These are phyloP conservation scores for Trachelus stipa DNA, from an alignment of 2,888 invertebrate genomes.

Conservation along the genomic window DNA sequence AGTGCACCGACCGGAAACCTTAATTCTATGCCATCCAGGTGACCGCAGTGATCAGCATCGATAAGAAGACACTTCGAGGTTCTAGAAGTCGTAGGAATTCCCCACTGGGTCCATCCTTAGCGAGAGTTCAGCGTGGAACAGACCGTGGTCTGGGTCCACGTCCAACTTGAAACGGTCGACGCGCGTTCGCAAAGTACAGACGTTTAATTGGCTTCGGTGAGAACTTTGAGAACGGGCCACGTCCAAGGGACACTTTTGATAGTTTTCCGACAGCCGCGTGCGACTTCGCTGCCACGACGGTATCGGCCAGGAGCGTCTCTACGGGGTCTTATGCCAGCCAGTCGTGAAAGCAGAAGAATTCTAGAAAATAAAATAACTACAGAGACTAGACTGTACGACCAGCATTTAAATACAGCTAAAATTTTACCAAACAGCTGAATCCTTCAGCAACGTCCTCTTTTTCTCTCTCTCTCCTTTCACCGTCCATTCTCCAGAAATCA, in stretches of 20 bases:
- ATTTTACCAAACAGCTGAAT: background rate
- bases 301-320: background rate
- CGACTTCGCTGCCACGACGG: constrained; percentile 11
- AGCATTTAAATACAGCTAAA: background rate
- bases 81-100: background rate
- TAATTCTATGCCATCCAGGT: background rate
- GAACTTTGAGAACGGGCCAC: background rate
- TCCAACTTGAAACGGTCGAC: background rate
- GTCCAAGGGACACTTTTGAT: background rate
- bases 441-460: background rate
- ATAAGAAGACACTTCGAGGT: background rate
- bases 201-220: background rate
- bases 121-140: background rate
- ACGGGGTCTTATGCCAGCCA: background rate
- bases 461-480: constrained; percentile 11
- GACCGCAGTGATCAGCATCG: background rate
- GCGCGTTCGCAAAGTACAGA: background rate
- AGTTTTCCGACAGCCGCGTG: constrained; percentile 18
- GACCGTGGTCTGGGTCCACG: background rate
- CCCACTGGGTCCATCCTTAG: background rate
- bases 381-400: background rate
- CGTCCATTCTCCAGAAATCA: constrained; percentile 8
- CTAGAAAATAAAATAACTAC: constrained; percentile 12
- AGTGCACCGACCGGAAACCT: background rate
- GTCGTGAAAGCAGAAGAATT: constrained; percentile 8